Conservation (phyloP, 2,888 invertebrate species). For the Meiosimyza decipiens region DNA sequence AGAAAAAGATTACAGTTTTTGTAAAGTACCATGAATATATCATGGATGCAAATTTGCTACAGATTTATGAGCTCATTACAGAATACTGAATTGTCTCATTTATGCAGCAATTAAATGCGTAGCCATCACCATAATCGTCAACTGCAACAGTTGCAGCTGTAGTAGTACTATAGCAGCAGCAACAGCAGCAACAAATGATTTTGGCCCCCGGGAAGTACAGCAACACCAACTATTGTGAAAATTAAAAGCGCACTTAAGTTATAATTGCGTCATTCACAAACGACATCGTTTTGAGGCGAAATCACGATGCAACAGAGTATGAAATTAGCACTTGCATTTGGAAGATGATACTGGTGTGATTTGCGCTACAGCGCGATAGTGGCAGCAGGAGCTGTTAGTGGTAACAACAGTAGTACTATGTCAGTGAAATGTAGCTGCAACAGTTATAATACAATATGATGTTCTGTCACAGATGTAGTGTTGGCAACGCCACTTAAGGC, state of each 20-base stretch:
- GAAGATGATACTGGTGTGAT: not conserved
- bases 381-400: not conserved
- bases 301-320: not conserved
- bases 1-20: too few relatives aligned
- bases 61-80: too few relatives aligned
- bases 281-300: not conserved
- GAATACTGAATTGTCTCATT: too few relatives aligned
- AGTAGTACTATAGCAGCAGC: not conserved
- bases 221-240: not conserved
- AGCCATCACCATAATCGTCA: not conserved
- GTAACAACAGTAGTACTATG: too few relatives aligned
- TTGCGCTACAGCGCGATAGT: not conserved
- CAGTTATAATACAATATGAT: too few relatives aligned
- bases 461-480: too few relatives aligned
- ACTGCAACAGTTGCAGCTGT: not conserved
- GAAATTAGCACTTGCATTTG: slow-evolving; percentile 1
- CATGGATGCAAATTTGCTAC: slow-evolving; percentile 5
- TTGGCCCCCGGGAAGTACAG: not conserved
- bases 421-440: too few relatives aligned
- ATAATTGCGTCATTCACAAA: not conserved
- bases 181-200: not conserved
- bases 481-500: too few relatives aligned
- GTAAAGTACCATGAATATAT: not conserved
- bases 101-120: too few relatives aligned
- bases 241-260: too few relatives aligned